Evolutionary conservation across 2,113 vertebrate genomes (phyloP).

Genomic region (Circaetus cinerascens): DNA sequence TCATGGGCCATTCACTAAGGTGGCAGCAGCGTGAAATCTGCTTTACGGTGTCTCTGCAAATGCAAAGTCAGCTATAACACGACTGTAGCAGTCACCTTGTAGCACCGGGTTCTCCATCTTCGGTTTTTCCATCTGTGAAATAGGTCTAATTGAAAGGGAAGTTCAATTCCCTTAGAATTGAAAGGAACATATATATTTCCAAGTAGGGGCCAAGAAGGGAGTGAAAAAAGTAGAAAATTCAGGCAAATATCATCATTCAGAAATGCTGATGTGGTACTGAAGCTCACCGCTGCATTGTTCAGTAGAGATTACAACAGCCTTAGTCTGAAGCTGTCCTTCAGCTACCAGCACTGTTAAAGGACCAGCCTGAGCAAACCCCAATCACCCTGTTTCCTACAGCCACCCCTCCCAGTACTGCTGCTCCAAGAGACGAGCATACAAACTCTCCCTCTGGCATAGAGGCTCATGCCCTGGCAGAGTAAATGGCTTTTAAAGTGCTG

Average conservation of each 20-base stretch:
- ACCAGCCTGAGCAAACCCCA: not conserved
- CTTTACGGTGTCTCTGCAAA: not conserved
- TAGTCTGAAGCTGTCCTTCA: not conserved
- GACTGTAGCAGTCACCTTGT: not conserved
- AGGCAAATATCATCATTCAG: not conserved
- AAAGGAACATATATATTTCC: not conserved
- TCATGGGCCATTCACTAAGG: not conserved
- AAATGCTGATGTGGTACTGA: not conserved
- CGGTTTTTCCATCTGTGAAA: not conserved
- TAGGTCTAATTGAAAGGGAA: not conserved
- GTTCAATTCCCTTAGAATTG: not conserved
- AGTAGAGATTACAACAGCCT: not conserved
- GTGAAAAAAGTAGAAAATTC: not conserved
- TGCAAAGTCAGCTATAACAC: not conserved
- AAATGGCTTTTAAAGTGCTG: not conserved
- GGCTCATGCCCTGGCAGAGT: not conserved
- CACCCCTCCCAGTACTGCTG: not conserved
- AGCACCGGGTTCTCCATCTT: not conserved
- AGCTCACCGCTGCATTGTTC: not conserved
- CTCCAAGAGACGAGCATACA: rapidly evolving
- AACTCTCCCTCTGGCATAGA: not conserved
- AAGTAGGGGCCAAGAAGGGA: not conserved
- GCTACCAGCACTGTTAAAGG: not conserved
- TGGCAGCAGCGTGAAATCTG: not conserved
- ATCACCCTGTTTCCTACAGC: rapidly evolving